phyloP scores from a whole-genome alignment of 2,888 invertebrate genomes.

The Bhutanitis thaidina region DNA sequence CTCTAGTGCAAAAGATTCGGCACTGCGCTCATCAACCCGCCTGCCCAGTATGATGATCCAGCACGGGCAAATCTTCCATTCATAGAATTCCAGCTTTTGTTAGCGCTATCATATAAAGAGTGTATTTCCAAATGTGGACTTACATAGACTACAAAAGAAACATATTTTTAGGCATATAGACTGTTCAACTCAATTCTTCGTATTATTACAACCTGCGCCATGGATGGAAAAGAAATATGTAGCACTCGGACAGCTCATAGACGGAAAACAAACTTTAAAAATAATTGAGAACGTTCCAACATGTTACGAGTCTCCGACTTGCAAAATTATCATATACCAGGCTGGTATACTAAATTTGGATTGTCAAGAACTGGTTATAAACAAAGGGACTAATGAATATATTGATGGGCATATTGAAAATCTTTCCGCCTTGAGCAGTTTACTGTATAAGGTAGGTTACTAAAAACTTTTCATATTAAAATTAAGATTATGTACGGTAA shows the following conservation, averaged over 20 bases:
- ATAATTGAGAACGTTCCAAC: slow-evolving; percentile 81
- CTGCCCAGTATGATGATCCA: too few species aligned
- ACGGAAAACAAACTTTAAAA: slow-evolving; percentile 81
- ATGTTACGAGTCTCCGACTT: slow-evolving; percentile 80
- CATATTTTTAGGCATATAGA: slow-evolving; percentile 67
- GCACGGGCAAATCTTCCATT: too few species aligned
- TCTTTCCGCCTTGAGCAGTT: slow-evolving; percentile 42
- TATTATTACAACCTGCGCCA: slow-evolving; percentile 81
- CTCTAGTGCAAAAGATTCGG: too few species aligned
- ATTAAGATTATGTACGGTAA: too few species aligned
- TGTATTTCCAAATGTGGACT: too few species aligned
- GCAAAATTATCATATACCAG: slow-evolving; percentile 42
- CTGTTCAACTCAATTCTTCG: slow-evolving; percentile 85
- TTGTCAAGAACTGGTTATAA: slow-evolving; percentile 53
- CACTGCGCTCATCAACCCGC: too few species aligned
- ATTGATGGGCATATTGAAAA: slow-evolving; percentile 58
- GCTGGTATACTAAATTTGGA: slow-evolving; percentile 60
- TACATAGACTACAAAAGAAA: too few species aligned
- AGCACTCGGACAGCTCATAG: slow-evolving; percentile 86
- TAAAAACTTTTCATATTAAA: not conserved
- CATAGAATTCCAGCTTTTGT: too few species aligned
- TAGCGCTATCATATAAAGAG: too few species aligned
- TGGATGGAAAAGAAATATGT: slow-evolving; percentile 88
- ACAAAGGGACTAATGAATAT: slow-evolving; percentile 49
- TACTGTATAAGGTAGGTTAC: slow-evolving; percentile 45